Base-by-base conservation (phyloP, 2,888 invertebrate species). In the Charanyca ferruginea region DNA sequence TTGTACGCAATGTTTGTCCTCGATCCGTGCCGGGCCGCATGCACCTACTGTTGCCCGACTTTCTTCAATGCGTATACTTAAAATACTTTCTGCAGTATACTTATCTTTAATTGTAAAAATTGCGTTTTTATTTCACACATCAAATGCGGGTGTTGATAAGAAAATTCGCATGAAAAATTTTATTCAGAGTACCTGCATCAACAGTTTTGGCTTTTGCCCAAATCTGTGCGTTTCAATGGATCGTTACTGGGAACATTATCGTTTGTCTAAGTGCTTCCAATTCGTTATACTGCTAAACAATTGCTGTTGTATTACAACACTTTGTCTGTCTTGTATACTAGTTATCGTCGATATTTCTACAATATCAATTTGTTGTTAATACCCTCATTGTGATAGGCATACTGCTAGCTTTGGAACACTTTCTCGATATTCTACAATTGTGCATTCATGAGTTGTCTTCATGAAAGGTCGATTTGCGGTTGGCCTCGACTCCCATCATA, bases 161-260 rank as follows among this genome's bases (percentile, higher is more conserved):
- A 66, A 73, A 63, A 76, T 52, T 61, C 20, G 51, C 35, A 54
- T 65, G 59, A 60, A 73, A 67, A 32, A 20, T 66, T 35, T 48
- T 73, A 62, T 66, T 73, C 51, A 65, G 62, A 73, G 83, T 88
- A 86, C 87, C 88, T 90, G 89, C 83, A 89, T 84, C 74, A 79
- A 83, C 79, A 73, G 79, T 80, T 84, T 89, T 92, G 93, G 92
- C 91, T 71, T 80, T 59, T 66, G 62, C 88, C 93, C 92, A 93
- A 91, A 89, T 90, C 85, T 91, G 75, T 85, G 86, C 85, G 84
- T 89, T 88, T 92, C 86, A 90, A 89, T 88, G 85, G 86, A 87
- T 91, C 90, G 86, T 91, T 91, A 88, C 83, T 79, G 77, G 74
- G 77, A 83, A 75, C 75, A 80, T 88, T 83, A 85, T 83, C 84